phyloP scores from a whole-genome alignment of 2,113 vertebrate genomes.

The Anolis carolinensis region DNA sequence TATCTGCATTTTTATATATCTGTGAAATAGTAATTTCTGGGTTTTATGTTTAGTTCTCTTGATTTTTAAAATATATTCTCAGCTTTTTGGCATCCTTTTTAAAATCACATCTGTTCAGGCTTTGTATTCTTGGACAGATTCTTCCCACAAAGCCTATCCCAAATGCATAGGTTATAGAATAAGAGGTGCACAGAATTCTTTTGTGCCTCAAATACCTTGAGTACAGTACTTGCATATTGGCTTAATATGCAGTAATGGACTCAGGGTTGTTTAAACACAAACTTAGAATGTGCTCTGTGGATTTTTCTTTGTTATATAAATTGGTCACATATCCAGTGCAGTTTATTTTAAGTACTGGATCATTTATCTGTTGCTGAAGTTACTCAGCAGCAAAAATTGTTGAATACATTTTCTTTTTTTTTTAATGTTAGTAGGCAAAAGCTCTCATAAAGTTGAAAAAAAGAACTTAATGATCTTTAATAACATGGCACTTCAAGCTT shows the following conservation, averaged over 20 bases:
- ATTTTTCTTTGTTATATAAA: not conserved
- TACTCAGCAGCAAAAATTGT: not conserved
- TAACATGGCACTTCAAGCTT: not conserved
- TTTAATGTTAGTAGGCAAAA: not conserved
- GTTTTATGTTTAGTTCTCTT: not conserved
- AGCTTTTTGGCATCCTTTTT: not conserved
- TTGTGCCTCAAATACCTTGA: not conserved
- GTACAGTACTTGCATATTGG: not conserved
- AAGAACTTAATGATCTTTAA: slow-evolving; percentile 21
- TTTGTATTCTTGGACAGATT: too few relatives aligned
- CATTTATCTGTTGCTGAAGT: not conserved
- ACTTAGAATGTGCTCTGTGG: not conserved
- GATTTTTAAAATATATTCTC: not conserved
- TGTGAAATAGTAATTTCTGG: not conserved
- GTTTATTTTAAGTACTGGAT: not conserved
- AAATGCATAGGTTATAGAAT: not conserved
- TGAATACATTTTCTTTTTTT: not conserved
- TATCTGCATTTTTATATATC: not conserved
- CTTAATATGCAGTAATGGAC: too few relatives aligned
- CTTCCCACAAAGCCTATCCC: too few relatives aligned
- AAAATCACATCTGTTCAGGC: too few relatives aligned
- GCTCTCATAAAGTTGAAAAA: not conserved
- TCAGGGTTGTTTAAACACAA: too few relatives aligned
- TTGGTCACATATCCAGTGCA: not conserved
- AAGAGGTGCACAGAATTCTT: not conserved